Evolutionary conservation across 2,113 vertebrate species (phyloP), one percentile per base, ranked within the genome.

Genomic region (Sardina pilchardus): DNA sequence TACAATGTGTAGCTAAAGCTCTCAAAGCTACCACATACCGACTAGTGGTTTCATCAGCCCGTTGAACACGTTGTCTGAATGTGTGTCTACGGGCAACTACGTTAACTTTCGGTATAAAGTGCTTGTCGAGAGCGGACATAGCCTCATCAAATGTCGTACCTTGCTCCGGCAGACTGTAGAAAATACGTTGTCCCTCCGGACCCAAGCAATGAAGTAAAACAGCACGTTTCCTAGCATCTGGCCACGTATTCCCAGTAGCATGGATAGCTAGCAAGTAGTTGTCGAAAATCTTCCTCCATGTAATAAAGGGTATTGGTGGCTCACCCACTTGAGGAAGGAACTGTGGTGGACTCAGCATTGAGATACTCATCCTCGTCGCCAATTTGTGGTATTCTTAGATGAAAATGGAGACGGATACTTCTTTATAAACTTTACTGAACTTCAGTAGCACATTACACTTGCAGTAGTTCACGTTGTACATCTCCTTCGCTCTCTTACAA

Each of bases 41-140:
- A 42, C 12, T 43, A 21, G n/a, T 24, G 4, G 63, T 84, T 84
- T 84, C 83, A 24, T 83, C 59, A 39, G 85, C 26, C 48, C 85
- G 6, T 78, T 86, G 85, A 17, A 78, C 21, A n/a, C 43, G 17
- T 8, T 71, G 81, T 50, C 81, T 83, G 17, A 85, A 85, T 16
- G 10, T 81, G 84, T 81, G 47, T 30, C 84, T 43, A 8, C 78
- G 59, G 6, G 84, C 78, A 9, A 53, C n/a, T 10, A 42, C 45
- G 56, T 85, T 81, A 19, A 81, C 71, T 80, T 85, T 85, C 5
- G 71, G 71, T 6, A 85, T 16, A 39, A 85, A 85, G 34, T 85
- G 71, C 47, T 85, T 81, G 4, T 85, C 75, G 1, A 85, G 71
- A 9, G 82, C 47, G 12, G 82, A n/a, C 47, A 83, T 83, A 8